These are phyloP conservation scores for Campoplex nolae DNA, from an alignment of 2,888 invertebrate genomes.

Conservation along the genomic window DNA sequence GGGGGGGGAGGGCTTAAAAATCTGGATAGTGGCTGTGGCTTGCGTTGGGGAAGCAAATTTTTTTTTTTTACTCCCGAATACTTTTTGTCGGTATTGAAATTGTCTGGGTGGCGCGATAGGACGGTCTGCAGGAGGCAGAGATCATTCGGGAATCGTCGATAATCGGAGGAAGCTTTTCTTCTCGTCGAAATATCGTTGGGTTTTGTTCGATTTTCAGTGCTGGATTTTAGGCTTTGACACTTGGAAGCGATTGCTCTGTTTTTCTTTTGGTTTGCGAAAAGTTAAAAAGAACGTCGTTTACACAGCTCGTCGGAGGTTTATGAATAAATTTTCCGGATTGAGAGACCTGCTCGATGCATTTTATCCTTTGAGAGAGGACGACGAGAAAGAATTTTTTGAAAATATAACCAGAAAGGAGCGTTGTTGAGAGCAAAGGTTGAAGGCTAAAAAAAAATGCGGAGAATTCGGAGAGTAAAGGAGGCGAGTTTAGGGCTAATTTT, in stretches of 20 bases:
- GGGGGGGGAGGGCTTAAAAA: neutral
- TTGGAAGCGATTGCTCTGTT: too few species aligned
- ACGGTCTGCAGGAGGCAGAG: neutral
- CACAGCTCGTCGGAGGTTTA: neutral
- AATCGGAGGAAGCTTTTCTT: neutral
- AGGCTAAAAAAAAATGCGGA: neutral
- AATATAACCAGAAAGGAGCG: neutral
- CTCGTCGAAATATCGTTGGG: too few species aligned
- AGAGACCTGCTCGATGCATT: neutral
- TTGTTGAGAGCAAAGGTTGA: neutral
- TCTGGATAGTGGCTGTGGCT: too few species aligned
- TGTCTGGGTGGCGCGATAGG: neutral
- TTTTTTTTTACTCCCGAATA: neutral
- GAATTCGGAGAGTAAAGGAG: slow-evolving; percentile 31
- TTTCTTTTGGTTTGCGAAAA: too few species aligned
- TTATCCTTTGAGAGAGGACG: neutral
- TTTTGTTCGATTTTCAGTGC: too few species aligned
- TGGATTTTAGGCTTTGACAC: too few species aligned
- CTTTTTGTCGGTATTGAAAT: neutral
- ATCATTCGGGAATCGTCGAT: neutral
- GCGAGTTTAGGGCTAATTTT: slow-evolving; percentile 36
- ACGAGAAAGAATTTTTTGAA: neutral
- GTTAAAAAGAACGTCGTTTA: too few species aligned
- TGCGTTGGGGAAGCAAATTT: neutral
- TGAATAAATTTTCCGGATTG: neutral